Percentiles rank a stretch among this genome's conserved stretches.
These are phyloP conservation scores for Etheostoma cragini DNA, from an alignment of 2,113 vertebrate species.

Conservation along the genomic window DNA sequence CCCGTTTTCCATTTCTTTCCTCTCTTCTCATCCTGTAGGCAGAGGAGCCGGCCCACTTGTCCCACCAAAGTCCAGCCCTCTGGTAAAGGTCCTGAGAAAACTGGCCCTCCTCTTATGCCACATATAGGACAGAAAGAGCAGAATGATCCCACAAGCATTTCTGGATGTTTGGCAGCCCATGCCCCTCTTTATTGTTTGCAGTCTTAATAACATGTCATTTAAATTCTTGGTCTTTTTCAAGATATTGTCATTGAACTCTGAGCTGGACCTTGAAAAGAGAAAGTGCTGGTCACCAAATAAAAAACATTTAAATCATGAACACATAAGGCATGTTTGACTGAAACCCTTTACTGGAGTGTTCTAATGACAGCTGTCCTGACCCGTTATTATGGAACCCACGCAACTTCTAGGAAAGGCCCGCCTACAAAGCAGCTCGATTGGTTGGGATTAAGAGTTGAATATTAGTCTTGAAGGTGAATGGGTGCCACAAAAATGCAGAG, in stretches of 20 bases:
- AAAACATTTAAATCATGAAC: conserved; percentile 11
- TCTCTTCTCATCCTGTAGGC: conserved; percentile 52
- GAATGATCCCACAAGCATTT: conserved; percentile 70
- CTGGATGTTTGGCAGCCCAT: conserved; percentile 61
- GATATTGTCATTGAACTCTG: conserved; percentile 45
- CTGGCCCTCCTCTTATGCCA: conserved; percentile 59
- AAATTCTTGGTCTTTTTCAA: conserved; percentile 72
- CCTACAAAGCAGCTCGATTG: too few relatives aligned
- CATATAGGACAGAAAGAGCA: conserved; percentile 58
- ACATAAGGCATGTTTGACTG: conserved; percentile 24
- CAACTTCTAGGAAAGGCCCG: too few relatives aligned
- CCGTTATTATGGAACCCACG: background rate
- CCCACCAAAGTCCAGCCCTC: conserved; percentile 58
- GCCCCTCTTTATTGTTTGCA: conserved; percentile 14
- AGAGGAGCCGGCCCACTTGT: conserved; percentile 55
- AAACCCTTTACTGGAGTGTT: background rate
- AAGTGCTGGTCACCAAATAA: conserved; percentile 6
- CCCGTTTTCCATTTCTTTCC: conserved; percentile 34
- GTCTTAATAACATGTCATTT: conserved; percentile 71
- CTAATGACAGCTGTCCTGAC: background rate
- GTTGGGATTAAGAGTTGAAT: too few relatives aligned
- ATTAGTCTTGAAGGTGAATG: conserved; percentile 42
- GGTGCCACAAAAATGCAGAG: background rate
- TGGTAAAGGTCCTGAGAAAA: conserved; percentile 72
- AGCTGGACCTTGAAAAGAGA: conserved; percentile 32